Percentiles rank a stretch among this genome's conserved stretches.
Evolutionary conservation across 92 coral and sea anemone species (phyloP).

Genomic region (Galaxea fascicularis): DNA sequence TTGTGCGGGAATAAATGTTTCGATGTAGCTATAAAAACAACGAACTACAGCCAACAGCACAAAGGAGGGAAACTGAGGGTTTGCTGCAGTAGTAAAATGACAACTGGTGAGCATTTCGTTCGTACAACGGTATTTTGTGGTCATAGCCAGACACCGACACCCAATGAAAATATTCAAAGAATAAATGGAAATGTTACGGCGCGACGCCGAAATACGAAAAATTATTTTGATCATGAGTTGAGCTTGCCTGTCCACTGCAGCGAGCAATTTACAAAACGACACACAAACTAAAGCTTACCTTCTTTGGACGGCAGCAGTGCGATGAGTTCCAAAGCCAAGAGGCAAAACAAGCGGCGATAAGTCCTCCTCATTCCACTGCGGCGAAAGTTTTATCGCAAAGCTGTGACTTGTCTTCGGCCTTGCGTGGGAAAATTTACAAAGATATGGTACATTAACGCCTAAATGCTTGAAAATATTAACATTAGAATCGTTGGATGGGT

Average conservation of each 20-base stretch:
- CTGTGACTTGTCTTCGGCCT: constrained; percentile 2
- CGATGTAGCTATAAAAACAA: neutral
- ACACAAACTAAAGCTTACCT: constrained; percentile 21
- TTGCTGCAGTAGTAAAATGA: neutral
- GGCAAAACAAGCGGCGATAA: constrained; percentile 6
- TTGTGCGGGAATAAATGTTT: constrained; percentile 2
- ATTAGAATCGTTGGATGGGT: constrained; percentile 37
- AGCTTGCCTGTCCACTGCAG: neutral
- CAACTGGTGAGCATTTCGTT: neutral
- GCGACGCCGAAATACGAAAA: constrained; percentile 12
- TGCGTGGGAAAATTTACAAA: constrained; percentile 9
- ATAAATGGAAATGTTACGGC: neutral
- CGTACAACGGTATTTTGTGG: neutral
- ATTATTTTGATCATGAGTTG: neutral
- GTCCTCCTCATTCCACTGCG: constrained; percentile 28
- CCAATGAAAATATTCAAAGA: neutral
- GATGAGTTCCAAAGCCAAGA: constrained; percentile 16
- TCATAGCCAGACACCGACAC: neutral
- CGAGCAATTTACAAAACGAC: neutral
- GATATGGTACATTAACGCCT: neutral
- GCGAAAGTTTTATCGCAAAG: constrained; percentile 7
- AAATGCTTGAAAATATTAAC: constrained; percentile 20
- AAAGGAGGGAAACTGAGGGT: neutral
- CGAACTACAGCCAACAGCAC: neutral
- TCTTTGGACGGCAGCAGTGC: constrained; percentile 5